These are phyloP conservation scores for Orthonyx spaldingii DNA, from an alignment of 2,113 vertebrate genomes.

Conservation along the genomic window DNA sequence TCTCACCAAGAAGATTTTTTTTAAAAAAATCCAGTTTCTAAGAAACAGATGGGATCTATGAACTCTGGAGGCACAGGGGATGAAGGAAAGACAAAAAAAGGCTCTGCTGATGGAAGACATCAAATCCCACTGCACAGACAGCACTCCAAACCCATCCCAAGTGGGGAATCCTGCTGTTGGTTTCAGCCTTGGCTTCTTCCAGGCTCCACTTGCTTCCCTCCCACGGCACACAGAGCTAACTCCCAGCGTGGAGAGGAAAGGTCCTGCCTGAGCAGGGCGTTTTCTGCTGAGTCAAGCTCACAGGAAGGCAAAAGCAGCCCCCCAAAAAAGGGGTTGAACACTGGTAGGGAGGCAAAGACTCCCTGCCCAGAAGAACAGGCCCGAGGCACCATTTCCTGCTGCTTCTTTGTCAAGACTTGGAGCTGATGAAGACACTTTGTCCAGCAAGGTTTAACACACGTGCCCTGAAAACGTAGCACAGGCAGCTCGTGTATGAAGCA, in stretches of 20 bases:
- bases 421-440: not conserved
- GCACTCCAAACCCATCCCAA: not conserved
- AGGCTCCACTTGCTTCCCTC: not conserved
- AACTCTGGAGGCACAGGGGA: not conserved
- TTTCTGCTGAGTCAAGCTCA: not conserved
- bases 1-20: not conserved
- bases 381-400: not conserved
- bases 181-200: not conserved
- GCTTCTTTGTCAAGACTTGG: not conserved
- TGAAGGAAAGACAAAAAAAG: not conserved
- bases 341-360: not conserved
- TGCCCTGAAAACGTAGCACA: not conserved
- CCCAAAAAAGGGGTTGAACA: not conserved
- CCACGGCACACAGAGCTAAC: not conserved
- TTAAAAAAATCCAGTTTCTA: not conserved
- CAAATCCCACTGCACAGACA: not conserved
- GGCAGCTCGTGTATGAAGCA: rapidly evolving
- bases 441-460: not conserved
- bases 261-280: not conserved
- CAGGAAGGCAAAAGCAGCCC: not conserved
- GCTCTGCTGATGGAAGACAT: not conserved
- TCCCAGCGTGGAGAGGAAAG: rapidly evolving
- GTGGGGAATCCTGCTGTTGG: rapidly evolving
- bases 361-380: not conserved
- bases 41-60: not conserved